phyloP scores from a whole-genome alignment of 64 coral and sea anemone genomes.

The Porites australiensis region DNA sequence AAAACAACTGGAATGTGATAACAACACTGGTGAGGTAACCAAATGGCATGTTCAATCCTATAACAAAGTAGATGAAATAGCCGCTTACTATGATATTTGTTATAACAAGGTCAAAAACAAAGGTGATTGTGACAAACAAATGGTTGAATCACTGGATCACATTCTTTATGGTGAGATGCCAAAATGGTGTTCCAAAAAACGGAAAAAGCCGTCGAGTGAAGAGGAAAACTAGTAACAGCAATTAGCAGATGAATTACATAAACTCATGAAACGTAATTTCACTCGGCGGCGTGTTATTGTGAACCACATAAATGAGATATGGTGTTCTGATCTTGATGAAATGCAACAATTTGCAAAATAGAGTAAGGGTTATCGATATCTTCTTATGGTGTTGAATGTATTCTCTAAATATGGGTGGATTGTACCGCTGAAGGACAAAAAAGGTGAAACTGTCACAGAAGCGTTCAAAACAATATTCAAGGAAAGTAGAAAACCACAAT shows the following conservation, averaged over 20 bases:
- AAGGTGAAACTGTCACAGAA: background rate
- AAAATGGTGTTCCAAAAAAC: background rate
- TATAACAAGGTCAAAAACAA: background rate
- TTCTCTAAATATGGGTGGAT: constrained; percentile 51
- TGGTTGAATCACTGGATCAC: background rate
- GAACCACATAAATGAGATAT: constrained; percentile 29
- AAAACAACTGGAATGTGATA: no score
- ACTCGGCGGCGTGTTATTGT: constrained; percentile 29
- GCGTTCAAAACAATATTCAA: constrained; percentile 43
- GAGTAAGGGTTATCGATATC: constrained; percentile 58
- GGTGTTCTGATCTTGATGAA: constrained; percentile 27
- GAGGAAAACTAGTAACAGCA: background rate
- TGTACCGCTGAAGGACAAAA: background rate
- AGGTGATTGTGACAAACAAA: background rate
- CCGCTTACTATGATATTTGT: background rate
- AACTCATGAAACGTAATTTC: constrained; percentile 11
- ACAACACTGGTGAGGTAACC: no score
- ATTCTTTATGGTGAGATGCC: background rate
- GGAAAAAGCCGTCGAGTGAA: constrained; percentile 7
- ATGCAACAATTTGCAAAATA: constrained; percentile 54
- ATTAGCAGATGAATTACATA: constrained; percentile 13
- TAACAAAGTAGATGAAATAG: background rate
- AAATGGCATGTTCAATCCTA: no score
- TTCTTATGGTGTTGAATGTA: constrained; percentile 37
- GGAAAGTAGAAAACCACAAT: constrained; percentile 3